A percentile compares a stretch with the other conserved stretches of the same genome.
phyloP scores from a whole-genome alignment of 2,888 invertebrate species.

The Enchytraeus crypticus region DNA sequence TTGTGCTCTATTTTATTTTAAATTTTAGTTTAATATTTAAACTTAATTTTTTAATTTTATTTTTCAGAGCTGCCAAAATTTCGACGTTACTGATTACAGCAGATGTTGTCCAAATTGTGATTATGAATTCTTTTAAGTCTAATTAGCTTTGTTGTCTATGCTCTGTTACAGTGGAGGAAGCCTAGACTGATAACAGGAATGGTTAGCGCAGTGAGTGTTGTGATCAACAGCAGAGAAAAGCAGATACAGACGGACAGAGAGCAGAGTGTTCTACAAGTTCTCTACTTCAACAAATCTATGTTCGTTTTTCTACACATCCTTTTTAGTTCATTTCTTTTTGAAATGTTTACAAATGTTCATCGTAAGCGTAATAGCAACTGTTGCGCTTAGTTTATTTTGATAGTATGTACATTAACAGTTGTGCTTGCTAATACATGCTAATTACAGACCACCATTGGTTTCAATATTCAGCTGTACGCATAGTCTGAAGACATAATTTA shows the following conservation, averaged over 20 bases:
- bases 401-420: too few species aligned
- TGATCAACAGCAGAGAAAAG: slow-evolving; percentile 69
- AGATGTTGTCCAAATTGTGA: background rate
- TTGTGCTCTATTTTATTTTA: background rate
- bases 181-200: slow-evolving; percentile 60
- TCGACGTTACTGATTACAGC: background rate
- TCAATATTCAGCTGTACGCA: too few species aligned
- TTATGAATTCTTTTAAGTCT: background rate
- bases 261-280: slow-evolving; percentile 61
- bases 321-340: background rate
- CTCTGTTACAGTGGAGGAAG: slow-evolving; percentile 62
- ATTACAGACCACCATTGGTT: too few species aligned
- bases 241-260: slow-evolving; percentile 78
- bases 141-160: too few species aligned
- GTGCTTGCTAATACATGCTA: too few species aligned
- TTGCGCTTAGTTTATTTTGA: background rate
- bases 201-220: slow-evolving; percentile 37
- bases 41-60: background rate
- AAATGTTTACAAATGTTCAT: background rate
- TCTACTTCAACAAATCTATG: slow-evolving; percentile 46
- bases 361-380: background rate
- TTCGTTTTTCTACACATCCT: background rate
- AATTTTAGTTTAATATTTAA: background rate
- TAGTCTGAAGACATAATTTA: too few species aligned
- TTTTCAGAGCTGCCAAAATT: background rate